phyloP scores from a whole-genome alignment of 2,113 vertebrate species.

The Elephas maximus region DNA sequence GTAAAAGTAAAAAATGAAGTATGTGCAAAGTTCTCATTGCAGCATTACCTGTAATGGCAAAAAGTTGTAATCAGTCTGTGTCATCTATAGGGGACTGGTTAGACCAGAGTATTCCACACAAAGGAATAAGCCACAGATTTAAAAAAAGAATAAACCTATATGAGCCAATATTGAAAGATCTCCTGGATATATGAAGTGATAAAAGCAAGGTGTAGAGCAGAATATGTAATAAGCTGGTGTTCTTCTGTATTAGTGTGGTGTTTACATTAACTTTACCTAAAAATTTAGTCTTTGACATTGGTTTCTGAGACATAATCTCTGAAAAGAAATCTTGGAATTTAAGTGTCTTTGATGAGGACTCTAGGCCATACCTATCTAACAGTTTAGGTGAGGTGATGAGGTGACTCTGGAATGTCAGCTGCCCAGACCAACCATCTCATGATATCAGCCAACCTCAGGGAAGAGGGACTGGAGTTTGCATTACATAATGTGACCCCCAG shows the following conservation, averaged over 20 bases:
- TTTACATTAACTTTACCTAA: no score
- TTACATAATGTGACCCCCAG: no score
- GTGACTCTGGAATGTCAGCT: no score
- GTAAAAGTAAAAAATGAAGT: neutral
- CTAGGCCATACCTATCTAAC: no score
- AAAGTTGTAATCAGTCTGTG: neutral
- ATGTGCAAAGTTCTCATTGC: accelerated
- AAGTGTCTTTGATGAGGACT: no score
- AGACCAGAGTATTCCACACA: neutral
- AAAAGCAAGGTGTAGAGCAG: neutral
- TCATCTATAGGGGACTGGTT: neutral
- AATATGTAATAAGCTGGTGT: accelerated
- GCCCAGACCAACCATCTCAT: no score
- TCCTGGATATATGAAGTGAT: neutral
- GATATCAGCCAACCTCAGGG: no score
- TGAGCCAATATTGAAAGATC: neutral
- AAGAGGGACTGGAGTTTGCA: no score
- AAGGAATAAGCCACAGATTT: neutral
- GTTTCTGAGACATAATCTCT: no score
- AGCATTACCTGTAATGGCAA: neutral
- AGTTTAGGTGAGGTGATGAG: no score
- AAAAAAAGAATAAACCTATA: neutral
- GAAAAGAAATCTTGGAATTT: no score
- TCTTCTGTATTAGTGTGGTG: neutral
- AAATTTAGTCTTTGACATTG: no score